Evolutionary conservation across 2,888 invertebrate genomes (phyloP).

Genomic region (Diogma glabrata): DNA sequence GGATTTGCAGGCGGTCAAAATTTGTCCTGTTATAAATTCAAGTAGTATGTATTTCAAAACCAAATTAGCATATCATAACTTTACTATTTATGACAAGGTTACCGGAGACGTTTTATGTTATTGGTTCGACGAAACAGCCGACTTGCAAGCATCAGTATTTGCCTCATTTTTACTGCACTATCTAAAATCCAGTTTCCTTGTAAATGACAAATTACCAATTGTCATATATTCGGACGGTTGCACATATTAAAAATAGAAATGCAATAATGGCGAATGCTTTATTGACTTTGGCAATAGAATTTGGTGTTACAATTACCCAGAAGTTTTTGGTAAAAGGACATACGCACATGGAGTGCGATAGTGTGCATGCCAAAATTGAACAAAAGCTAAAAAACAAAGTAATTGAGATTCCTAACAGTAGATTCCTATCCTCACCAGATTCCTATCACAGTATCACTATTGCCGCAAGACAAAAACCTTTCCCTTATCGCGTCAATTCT

Average conservation of each 20-base stretch:
- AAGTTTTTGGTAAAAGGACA: constrained; percentile 11
- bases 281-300: constrained; percentile 10
- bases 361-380: constrained; percentile 12
- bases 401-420: constrained; percentile 11
- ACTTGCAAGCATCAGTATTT: neutral
- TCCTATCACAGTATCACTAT: neutral
- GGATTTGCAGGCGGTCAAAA: neutral
- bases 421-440: too few species aligned
- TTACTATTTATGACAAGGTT: neutral
- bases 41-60: neutral
- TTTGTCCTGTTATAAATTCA: neutral
- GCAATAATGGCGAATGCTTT: constrained; percentile 12
- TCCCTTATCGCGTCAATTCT: neutral
- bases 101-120: neutral
- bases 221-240: neutral
- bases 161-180: neutral
- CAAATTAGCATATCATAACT: neutral
- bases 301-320: constrained; percentile 6
- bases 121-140: neutral
- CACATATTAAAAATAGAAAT: constrained; percentile 9
- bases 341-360: constrained; percentile 14
- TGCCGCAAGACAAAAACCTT: constrained; percentile 9
- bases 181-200: neutral
- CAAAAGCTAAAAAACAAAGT: constrained; percentile 11
- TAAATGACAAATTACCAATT: neutral